Base-by-base conservation (phyloP, 2,113 vertebrate species). In the Brachyhypopomus occidentalis region DNA sequence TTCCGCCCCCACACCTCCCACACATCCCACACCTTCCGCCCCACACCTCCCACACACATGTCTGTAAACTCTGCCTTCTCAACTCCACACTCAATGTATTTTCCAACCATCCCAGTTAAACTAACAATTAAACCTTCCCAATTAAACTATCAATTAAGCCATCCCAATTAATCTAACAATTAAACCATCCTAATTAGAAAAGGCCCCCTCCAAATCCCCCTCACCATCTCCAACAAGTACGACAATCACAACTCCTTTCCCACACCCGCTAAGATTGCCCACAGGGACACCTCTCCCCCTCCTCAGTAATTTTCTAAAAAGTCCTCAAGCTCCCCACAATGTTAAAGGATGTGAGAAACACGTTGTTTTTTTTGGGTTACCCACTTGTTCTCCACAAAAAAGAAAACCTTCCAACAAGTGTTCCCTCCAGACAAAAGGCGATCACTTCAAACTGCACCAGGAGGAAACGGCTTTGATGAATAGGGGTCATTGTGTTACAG, bases 401-500 rank as follows among this genome's bases (percentile, higher is more conserved):
- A 66, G n/a, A 38, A 78, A 67, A 75, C 34, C 66, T 55, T 72
- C 71, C 81, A 36, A 55, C 63, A 34, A 72, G 79, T 66, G 63
- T 75, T 78, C 78, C 82, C 82, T 60, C n/a, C 17, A 64, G 74
- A 72, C 55, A 45, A 77, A 80, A 73, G 38, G 56, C 80, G 69
- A 81, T 84, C n/a, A 72, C 79, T 86, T 83, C 82, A 79, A 71
- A 84, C 81, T 60, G 84, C 81, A 88, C 84, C 81, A 66, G 80
- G 84, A 81, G 87, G 85, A 87, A 87, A 84, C 73, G 71, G 82
- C 83, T 87, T 85, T 88, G 85, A 88, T 87, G 85, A 86, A 88
- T 87, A 86, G 83, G 85, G 87, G 85, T 88, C 87, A 87, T 88
- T 87, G 87, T 88, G 85, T 86, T 88, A 87, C 87, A 88, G 85